Conservation (phyloP, 2,113 vertebrate species). For the Grammomys dolichurus region DNA sequence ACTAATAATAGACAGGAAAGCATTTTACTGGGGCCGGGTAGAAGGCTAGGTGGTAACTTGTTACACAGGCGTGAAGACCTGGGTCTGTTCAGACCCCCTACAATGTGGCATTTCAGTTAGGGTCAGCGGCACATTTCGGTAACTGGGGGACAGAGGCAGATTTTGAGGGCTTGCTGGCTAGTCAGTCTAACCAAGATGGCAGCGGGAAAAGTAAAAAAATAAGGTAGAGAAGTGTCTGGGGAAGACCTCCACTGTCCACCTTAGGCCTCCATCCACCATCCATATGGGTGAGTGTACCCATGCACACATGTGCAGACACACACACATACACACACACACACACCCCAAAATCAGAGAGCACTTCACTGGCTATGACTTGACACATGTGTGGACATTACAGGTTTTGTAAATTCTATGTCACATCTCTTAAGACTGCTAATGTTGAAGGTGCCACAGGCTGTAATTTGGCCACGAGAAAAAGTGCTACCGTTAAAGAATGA, state of each 20-base stretch:
- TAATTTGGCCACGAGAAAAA: background rate
- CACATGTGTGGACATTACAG: background rate
- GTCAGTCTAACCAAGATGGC: background rate
- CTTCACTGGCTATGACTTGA: background rate
- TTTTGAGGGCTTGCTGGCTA: background rate
- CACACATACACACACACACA: background rate
- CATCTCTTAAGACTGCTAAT: background rate
- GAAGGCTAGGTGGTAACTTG: background rate
- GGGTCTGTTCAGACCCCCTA: background rate
- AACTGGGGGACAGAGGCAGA: background rate
- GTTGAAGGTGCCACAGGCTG: background rate
- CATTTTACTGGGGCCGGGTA: background rate
- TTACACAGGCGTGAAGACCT: background rate
- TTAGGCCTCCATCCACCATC: background rate
- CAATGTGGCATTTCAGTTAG: background rate
- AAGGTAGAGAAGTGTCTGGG: background rate
- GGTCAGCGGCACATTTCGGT: background rate
- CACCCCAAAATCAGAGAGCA: background rate
- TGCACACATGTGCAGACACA: background rate
- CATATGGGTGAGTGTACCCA: background rate
- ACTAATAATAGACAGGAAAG: conserved; percentile 6
- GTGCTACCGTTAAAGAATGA: background rate
- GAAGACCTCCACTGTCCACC: background rate
- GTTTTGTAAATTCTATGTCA: background rate
- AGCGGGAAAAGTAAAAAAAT: background rate